Conservation (phyloP, 2,797 vertebrate species). For the Myotis findleyi region DNA sequence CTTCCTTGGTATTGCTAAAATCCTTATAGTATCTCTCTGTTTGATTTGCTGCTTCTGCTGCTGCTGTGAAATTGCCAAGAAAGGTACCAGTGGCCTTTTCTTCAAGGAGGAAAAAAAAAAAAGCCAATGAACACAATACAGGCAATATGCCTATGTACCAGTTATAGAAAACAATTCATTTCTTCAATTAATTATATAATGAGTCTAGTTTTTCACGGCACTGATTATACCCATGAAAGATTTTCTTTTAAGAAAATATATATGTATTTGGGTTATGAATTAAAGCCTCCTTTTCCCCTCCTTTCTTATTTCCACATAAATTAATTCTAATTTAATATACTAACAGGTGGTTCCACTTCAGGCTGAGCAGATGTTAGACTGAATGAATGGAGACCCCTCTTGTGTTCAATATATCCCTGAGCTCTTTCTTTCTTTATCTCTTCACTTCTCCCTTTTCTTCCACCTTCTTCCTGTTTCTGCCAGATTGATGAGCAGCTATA, state of each 20-base stretch:
- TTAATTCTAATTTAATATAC: slow-evolving; percentile 89
- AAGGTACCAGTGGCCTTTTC: neutral
- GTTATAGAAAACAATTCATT: slow-evolving; percentile 54
- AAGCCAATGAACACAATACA: neutral
- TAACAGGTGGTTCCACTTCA: slow-evolving; percentile 90
- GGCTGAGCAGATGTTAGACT: slow-evolving; percentile 86
- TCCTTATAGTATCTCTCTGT: neutral
- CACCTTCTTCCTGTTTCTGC: slow-evolving; percentile 46
- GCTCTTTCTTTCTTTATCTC: slow-evolving; percentile 82
- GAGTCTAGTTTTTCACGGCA: slow-evolving; percentile 9
- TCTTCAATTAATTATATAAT: slow-evolving; percentile 59
- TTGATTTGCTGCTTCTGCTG: neutral
- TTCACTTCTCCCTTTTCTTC: slow-evolving; percentile 75
- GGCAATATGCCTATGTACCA: neutral
- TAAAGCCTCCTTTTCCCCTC: slow-evolving; percentile 67
- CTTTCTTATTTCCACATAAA: slow-evolving; percentile 85
- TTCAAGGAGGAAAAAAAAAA: slow-evolving; percentile 38
- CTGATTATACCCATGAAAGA: slow-evolving; percentile 53
- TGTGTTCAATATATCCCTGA: slow-evolving; percentile 76
- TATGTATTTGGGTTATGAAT: slow-evolving; percentile 71
- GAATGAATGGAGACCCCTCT: slow-evolving; percentile 84
- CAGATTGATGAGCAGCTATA: slow-evolving; percentile 87
- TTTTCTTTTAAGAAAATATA: slow-evolving; percentile 53
- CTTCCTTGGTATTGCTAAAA: slow-evolving; percentile 30
- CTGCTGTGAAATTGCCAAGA: neutral